These are phyloP conservation scores for Fulmarus glacialis DNA, from an alignment of 2,113 vertebrate genomes.

Conservation along the genomic window DNA sequence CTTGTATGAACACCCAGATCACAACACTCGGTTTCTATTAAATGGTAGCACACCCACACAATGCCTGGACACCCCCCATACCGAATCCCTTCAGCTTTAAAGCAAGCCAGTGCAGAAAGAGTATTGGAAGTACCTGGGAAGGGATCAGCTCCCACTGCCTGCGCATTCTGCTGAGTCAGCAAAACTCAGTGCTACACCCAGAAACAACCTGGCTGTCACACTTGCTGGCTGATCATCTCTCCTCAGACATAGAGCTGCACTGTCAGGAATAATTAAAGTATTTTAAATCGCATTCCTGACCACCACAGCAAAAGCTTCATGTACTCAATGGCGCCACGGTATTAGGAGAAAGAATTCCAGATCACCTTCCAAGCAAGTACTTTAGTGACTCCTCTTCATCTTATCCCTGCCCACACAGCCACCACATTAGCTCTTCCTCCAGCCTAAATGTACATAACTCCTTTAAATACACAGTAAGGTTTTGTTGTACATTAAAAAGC, in stretches of 20 bases:
- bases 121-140: rapidly evolving
- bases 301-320: background rate
- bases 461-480: background rate
- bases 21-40: rapidly evolving
- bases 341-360: background rate
- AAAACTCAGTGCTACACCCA: background rate
- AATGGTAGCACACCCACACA: background rate
- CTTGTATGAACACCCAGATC: background rate
- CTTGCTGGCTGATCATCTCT: too few relatives aligned
- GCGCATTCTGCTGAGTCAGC: background rate
- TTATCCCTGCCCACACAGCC: background rate
- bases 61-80: rapidly evolving
- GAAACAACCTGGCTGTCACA: background rate
- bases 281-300: background rate
- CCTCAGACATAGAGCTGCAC: background rate
- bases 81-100: background rate
- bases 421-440: background rate
- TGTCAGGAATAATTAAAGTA: background rate
- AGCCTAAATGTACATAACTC: background rate
- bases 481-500: background rate
- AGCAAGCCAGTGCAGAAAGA: background rate
- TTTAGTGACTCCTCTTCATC: background rate
- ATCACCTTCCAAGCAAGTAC: background rate
- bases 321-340: rapidly evolving
- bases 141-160: background rate